Evolutionary conservation across 2,113 vertebrate species (phyloP).

Genomic region (Brachypodius melanocephalos): DNA sequence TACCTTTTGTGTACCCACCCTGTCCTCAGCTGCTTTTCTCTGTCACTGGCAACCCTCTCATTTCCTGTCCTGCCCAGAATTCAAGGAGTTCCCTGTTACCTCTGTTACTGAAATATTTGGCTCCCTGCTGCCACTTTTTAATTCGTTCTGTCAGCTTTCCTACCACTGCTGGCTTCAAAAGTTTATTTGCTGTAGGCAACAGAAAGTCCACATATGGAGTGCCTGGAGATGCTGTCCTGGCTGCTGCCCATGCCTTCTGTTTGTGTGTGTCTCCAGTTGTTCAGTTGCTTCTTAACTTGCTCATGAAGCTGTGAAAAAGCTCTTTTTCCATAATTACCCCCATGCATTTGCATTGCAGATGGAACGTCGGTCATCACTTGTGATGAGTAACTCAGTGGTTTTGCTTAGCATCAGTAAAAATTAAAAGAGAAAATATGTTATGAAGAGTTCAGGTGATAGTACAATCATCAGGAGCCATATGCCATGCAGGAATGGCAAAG

Average conservation of each 20-base stretch:
- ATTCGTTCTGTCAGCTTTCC: conserved; percentile 58
- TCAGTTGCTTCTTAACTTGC: conserved; percentile 32
- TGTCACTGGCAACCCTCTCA: neutral
- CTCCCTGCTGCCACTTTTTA: conserved; percentile 33
- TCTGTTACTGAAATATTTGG: neutral
- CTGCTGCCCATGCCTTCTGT: conserved; percentile 62
- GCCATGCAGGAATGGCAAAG: neutral
- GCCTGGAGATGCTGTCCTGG: conserved; percentile 62
- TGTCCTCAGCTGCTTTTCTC: neutral
- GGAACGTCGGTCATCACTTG: neutral
- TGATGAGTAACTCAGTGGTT: neutral
- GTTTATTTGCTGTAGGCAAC: conserved; percentile 64
- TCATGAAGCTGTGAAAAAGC: conserved; percentile 46
- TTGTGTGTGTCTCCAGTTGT: conserved; percentile 57
- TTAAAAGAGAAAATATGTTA: neutral
- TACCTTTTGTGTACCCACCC: neutral
- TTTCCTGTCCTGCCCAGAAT: neutral
- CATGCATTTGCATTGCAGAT: conserved; percentile 18
- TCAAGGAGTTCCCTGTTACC: conserved; percentile 26
- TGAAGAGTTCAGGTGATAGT: neutral
- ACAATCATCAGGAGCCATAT: neutral
- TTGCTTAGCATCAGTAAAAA: conserved; percentile 13
- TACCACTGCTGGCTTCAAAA: conserved; percentile 59
- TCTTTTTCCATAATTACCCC: neutral
- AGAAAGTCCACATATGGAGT: conserved; percentile 56